These are phyloP conservation scores for Peromyscus maniculatus DNA, from an alignment of 2,113 vertebrate genomes.

Conservation along the genomic window DNA sequence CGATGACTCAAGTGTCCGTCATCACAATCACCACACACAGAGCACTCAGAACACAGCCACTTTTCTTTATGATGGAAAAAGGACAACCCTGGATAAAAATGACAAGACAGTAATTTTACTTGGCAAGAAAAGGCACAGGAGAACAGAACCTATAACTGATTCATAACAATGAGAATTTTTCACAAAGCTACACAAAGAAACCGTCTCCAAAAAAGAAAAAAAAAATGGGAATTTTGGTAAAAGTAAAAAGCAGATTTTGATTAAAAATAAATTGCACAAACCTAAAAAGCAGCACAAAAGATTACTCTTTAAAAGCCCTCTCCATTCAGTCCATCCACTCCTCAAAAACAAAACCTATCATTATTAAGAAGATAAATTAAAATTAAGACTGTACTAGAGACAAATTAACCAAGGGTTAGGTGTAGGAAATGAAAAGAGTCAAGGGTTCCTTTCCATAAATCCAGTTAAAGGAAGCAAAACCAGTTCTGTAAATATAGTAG, in stretches of 20 bases:
- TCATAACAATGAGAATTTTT: background rate
- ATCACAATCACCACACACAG: background rate
- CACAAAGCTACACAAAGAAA: too few relatives aligned
- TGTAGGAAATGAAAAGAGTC: background rate
- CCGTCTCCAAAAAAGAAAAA: too few relatives aligned
- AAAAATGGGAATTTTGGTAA: background rate
- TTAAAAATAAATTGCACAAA: conserved; percentile 52
- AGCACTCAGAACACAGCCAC: conserved; percentile 41
- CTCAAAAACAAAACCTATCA: background rate
- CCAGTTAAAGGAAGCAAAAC: conserved; percentile 44
- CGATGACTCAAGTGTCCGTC: conserved; percentile 22
- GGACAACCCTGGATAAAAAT: conserved; percentile 35
- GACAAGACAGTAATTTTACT: conserved; percentile 11
- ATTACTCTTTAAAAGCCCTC: background rate
- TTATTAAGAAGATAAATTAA: conserved; percentile 19
- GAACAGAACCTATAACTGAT: background rate
- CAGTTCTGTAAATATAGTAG: background rate
- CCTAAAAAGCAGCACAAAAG: background rate
- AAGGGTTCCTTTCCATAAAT: conserved; percentile 6
- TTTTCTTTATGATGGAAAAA: conserved; percentile 45
- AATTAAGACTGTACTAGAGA: conserved; percentile 18
- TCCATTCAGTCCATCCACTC: background rate
- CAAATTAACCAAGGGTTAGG: background rate
- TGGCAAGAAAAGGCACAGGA: conserved; percentile 19
- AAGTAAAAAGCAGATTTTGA: conserved; percentile 5